A percentile compares a stretch with the other conserved stretches of the same genome.
These are phyloP conservation scores for Calliphora vomitoria DNA, from an alignment of 2,888 invertebrate genomes.

Conservation along the genomic window DNA sequence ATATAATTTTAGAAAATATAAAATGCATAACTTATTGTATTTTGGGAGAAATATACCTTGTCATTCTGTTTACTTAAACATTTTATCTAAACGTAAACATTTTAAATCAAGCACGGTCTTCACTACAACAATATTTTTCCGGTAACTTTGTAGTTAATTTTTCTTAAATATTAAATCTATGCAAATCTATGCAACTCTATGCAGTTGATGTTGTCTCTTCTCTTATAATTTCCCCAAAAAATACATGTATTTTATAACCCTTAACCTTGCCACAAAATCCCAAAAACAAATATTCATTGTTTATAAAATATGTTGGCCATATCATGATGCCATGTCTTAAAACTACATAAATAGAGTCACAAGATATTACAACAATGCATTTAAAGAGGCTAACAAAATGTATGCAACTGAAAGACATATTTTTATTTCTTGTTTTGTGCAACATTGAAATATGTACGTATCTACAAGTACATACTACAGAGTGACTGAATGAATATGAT, in stretches of 20 bases:
- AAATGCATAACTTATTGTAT: background rate
- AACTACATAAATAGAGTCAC: slow-evolving; percentile 39
- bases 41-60: background rate
- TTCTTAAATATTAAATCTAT: slow-evolving; percentile 35
- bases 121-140: slow-evolving; percentile 5
- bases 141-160: background rate
- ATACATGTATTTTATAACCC: slow-evolving; percentile 47
- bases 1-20: too few species aligned
- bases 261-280: slow-evolving; percentile 58
- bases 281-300: slow-evolving; percentile 50
- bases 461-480: background rate
- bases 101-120: background rate
- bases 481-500: background rate
- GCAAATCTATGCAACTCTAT: slow-evolving; percentile 45
- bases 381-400: slow-evolving; percentile 5
- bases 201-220: background rate
- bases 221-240: slow-evolving; percentile 3
- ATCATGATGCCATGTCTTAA: slow-evolving; percentile 43
- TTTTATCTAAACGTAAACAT: background rate
- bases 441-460: background rate
- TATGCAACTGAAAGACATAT: slow-evolving; percentile 5
- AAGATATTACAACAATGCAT: slow-evolving; percentile 30
- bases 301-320: slow-evolving; percentile 51
- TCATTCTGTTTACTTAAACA: background rate
- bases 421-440: background rate